Evolutionary conservation across 1,140 invertebrate genomes (phyloP), one percentile per base, ranked within the genome.

Genomic region (Doryteuthis pealeii): DNA sequence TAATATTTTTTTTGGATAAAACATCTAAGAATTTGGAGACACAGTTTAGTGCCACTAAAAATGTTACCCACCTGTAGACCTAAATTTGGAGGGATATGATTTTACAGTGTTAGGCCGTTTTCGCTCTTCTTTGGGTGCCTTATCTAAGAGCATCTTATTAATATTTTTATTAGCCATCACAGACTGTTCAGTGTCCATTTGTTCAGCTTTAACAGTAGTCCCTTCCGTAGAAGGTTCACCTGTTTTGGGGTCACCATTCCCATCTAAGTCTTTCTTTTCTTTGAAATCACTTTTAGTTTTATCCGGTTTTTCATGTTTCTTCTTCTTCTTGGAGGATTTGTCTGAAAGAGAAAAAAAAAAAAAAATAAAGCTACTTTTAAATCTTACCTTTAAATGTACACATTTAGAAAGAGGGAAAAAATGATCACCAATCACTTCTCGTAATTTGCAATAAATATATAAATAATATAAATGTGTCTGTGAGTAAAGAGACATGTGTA

Each of bases 61-160:
- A 62, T n/a, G 18, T 62, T 31, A 77, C 77, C 71, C 62, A 79
- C 83, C 83, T 74, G 81, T 84, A 30, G 84, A 84, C 54, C 84
- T 79, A 76, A 85, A 84, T 78, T 81, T 82, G 18, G 72, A 78
- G 26, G 75, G 76, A 15, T 68, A 68, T 22, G 66, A 33, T 81
- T 84, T 84, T 8, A 84, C 83, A 33, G 84, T 86, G 67, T 82
- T 82, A 30, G 81, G 75, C 35, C 82, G 58, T 74, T 81, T 81
- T 71, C 30, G 66, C 71, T 31, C 78, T 76, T 67, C 32, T 73
- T 18, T 82, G 77, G 22, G 68, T 62, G 65, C 74, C 69, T 26
- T 28, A 67, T n/a, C 35, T 40, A 40, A 40, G 18, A 28, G 54
- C 54, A 62, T 18, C 54, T 62, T 62, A 62, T 62, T 62, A 14